These are phyloP conservation scores for Nasonia longicornis DNA, from an alignment of 1,140 invertebrate species.

Conservation along the genomic window DNA sequence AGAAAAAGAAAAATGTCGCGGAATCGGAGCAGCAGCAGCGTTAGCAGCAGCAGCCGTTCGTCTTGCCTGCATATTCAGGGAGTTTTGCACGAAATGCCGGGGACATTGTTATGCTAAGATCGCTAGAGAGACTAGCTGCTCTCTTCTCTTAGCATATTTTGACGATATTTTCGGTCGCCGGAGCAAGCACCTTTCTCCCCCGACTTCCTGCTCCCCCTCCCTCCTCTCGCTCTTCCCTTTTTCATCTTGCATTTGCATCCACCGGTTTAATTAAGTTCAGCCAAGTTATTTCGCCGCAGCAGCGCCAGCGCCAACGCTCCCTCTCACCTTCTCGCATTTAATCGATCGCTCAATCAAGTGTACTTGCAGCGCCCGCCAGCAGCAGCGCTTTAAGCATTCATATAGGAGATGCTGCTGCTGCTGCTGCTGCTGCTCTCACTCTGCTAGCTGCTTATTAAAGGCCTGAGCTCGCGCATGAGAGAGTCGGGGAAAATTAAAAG, in stretches of 20 bases:
- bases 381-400: constrained; percentile 8
- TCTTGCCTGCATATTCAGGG: constrained; percentile 46
- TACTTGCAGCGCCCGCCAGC: not conserved
- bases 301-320: too few relatives aligned
- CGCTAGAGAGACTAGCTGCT: constrained; percentile 43
- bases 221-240: constrained; percentile 9
- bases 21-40: not conserved
- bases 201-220: not conserved
- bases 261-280: constrained; percentile 34
- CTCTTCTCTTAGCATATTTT: constrained; percentile 51
- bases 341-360: not conserved
- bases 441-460: constrained; percentile 14
- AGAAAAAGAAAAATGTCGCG: not conserved
- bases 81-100: constrained; percentile 42
- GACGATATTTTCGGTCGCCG: constrained; percentile 45
- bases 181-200: constrained; percentile 5
- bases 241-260: constrained; percentile 40
- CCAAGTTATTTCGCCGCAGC: not conserved
- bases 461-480: not conserved
- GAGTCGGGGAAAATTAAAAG: not conserved
- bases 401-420: not conserved
- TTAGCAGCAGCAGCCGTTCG: constrained; percentile 14
- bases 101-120: constrained; percentile 51
- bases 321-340: constrained; percentile 2
- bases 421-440: not conserved